Base-by-base conservation (phyloP, 2,888 invertebrate species). In the Athrips mouffetella region DNA sequence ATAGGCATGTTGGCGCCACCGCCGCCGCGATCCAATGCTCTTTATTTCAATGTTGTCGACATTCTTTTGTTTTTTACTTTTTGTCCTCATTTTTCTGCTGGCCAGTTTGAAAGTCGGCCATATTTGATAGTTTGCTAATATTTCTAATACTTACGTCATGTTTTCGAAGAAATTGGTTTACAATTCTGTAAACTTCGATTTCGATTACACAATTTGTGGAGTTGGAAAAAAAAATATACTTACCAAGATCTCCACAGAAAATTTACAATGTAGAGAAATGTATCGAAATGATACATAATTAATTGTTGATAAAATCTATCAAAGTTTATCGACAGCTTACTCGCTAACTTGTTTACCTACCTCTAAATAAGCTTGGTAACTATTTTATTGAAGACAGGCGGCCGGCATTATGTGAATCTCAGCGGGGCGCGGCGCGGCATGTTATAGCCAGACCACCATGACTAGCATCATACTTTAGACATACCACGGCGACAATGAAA, bases 1-100 rank as follows among this genome's bases (percentile, higher is more conserved):
- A 72, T 62, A 57, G 76, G 80, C 80, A 79, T 80, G 80, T 78
- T 83, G 87, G 87, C 87, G 87, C 87, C 87, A 85, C 81, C 84
- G 79, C 78, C 73, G 80, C 79, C 73, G 70, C 63, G 75, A 71
- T 76, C 37, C 37, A 21, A 10, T 29, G 76, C 62, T 70, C 78
- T 81, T 83, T 83, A 83, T 81, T 76, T 80, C 76, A 81, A 76
- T 76, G 74, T 44, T 41, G 45, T 42, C 45, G 45, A 48, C 51
- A 44, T 51, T 51, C 51, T 64, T 64, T 63, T 59, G 52, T 53
- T 67, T 63, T 64, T 63, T 59, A 71, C 67, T 70, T 67, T 40
- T 42, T 45, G 35, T 41, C 21, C 39, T 52, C 49, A 47, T 35
- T 31, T 25, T 35, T 23, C 15, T 45, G n/a, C 23, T 20, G 33